A percentile compares a stretch with the other conserved stretches of the same genome.
Evolutionary conservation across 2,888 invertebrate genomes (phyloP).

Genomic region (Synanthedon tipuliformis): DNA sequence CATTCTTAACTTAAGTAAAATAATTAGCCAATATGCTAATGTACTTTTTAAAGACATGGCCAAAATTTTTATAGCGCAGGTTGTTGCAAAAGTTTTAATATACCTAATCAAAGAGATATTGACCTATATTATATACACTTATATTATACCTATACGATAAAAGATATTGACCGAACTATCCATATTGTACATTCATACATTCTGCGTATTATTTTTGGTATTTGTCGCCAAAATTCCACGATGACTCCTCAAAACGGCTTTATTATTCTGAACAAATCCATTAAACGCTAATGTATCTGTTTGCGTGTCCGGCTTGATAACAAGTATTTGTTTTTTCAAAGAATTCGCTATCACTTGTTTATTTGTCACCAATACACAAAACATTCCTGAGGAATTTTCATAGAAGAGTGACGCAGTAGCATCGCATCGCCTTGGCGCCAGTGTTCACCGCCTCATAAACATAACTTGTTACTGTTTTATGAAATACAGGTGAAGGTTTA

Average conservation of each 20-base stretch:
- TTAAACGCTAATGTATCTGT: conserved; percentile 24
- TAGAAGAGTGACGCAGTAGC: conserved; percentile 12
- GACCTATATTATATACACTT: too few relatives aligned
- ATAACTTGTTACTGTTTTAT: conserved; percentile 14
- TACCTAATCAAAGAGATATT: background rate
- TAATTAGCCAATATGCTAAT: too few relatives aligned
- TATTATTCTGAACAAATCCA: conserved; percentile 14
- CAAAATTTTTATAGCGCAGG: too few relatives aligned
- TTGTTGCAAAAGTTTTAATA: background rate
- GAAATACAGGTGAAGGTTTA: conserved; percentile 14
- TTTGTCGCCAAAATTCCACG: conserved; percentile 8
- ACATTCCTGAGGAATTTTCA: conserved; percentile 31
- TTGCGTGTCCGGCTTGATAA: conserved; percentile 20
- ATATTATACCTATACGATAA: too few relatives aligned
- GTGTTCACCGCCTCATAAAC: conserved; percentile 10
- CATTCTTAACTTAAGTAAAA: background rate
- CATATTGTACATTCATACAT: too few relatives aligned
- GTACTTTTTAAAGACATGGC: too few relatives aligned
- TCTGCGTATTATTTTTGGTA: background rate
- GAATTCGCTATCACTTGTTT: conserved; percentile 18
- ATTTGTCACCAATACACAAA: conserved; percentile 27
- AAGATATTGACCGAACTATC: background rate
- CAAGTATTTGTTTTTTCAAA: conserved; percentile 16
- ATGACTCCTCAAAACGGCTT: conserved; percentile 13
- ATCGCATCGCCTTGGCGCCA: conserved; percentile 8